phyloP scores from a whole-genome alignment of 2,797 vertebrate species.

The Neostethus bicornis region DNA sequence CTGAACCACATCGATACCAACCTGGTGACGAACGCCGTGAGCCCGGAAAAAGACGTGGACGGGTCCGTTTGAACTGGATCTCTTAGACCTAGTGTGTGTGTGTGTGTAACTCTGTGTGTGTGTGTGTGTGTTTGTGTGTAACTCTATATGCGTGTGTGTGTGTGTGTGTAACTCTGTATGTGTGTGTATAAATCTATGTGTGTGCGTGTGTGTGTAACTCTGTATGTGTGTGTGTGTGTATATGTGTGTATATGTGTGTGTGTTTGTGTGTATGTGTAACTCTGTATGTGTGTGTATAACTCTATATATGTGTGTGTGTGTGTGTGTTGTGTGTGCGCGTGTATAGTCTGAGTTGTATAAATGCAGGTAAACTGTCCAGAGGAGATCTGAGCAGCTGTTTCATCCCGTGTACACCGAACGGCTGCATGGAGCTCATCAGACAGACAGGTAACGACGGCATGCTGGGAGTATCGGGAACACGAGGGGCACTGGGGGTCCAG shows the following conservation, averaged over 20 bases:
- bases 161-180: too few relatives aligned
- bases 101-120: not conserved
- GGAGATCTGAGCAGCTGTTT: conserved; percentile 90
- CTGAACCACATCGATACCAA: conserved; percentile 84
- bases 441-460: conserved; percentile 89
- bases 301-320: conserved; percentile 18
- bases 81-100: too few relatives aligned
- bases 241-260: conserved; percentile 13
- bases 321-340: conserved; percentile 39
- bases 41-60: conserved; percentile 92
- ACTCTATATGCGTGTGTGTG: too few relatives aligned
- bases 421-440: conserved; percentile 94
- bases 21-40: conserved; percentile 86
- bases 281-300: not conserved
- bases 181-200: not conserved
- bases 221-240: too few relatives aligned
- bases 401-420: conserved; percentile 92
- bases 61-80: conserved; percentile 73
- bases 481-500: not conserved
- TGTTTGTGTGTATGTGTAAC: not conserved
- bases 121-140: not conserved
- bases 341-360: conserved; percentile 87
- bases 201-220: not conserved
- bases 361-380: conserved; percentile 90
- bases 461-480: not conserved